phyloP scores from a whole-genome alignment of 1,140 invertebrate genomes.

The Drosophila simulans region DNA sequence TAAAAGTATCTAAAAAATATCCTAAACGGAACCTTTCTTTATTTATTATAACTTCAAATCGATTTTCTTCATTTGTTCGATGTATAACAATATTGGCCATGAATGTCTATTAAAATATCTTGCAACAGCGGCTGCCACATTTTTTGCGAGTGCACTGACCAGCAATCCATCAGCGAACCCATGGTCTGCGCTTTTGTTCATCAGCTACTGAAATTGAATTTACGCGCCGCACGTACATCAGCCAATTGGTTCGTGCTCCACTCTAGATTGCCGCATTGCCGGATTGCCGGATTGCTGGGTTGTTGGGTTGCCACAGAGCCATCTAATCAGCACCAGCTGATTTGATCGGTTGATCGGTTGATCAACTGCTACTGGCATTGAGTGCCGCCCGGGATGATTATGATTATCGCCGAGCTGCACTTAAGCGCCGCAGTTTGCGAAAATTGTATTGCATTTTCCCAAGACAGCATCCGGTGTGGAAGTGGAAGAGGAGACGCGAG shows the following conservation, averaged over 20 bases:
- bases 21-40: no score
- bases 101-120: no score
- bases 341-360: constrained; percentile 37
- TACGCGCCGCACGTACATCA: constrained; percentile 78
- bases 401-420: constrained; percentile 48
- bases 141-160: constrained; percentile 14
- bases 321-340: constrained; percentile 63
- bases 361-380: constrained; percentile 68
- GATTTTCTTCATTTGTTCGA: no score
- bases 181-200: constrained; percentile 50
- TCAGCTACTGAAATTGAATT: constrained; percentile 83
- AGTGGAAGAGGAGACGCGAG: background rate
- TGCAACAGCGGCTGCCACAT: background rate
- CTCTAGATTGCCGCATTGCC: constrained; percentile 36
- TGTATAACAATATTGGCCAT: background rate
- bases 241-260: constrained; percentile 65
- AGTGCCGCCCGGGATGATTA: constrained; percentile 44
- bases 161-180: constrained; percentile 34
- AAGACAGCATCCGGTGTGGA: constrained; percentile 52
- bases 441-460: constrained; percentile 53
- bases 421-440: constrained; percentile 56
- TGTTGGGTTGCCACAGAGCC: constrained; percentile 41
- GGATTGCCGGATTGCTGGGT: constrained; percentile 2
- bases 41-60: no score
- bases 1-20: no score